A percentile compares a stretch with the other conserved stretches of the same genome.
Conservation (phyloP, 2,888 invertebrate species). For the Pinctada fucata region DNA sequence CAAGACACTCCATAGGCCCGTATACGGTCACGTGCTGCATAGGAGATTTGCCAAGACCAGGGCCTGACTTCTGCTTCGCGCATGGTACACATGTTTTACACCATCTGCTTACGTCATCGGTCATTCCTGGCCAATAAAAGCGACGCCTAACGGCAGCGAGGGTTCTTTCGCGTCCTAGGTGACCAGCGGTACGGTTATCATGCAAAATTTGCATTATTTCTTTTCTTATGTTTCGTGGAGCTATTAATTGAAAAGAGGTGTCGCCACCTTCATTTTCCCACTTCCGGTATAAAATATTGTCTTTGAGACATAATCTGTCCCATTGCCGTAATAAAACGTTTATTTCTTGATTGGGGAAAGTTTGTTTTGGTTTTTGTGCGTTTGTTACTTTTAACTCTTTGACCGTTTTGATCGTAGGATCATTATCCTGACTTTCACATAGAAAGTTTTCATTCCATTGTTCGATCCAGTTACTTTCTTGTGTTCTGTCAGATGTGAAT, state of each 20-base stretch:
- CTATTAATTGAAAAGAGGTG: constrained; percentile 8
- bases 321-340: constrained; percentile 15
- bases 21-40: constrained; percentile 30
- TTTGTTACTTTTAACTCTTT: not conserved
- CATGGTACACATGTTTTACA: constrained; percentile 26
- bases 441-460: constrained; percentile 16
- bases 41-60: constrained; percentile 22
- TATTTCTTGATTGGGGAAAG: not conserved
- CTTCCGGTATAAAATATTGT: constrained; percentile 19
- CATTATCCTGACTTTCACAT: constrained; percentile 6
- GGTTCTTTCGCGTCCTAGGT: constrained; percentile 38
- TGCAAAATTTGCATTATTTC: constrained; percentile 19
- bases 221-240: constrained; percentile 9
- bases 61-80: constrained; percentile 16
- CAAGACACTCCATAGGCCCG: constrained; percentile 32
- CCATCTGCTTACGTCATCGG: constrained; percentile 28
- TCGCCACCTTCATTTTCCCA: constrained; percentile 10
- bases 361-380: constrained; percentile 1
- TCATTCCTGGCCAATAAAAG: constrained; percentile 37
- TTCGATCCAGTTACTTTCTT: constrained; percentile 21
- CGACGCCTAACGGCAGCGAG: constrained; percentile 15
- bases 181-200: constrained; percentile 22
- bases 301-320: constrained; percentile 1
- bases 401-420: constrained; percentile 3
- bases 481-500: not conserved